Base-by-base conservation (phyloP, 2,797 vertebrate genomes). In the Cheirogaleus major region DNA sequence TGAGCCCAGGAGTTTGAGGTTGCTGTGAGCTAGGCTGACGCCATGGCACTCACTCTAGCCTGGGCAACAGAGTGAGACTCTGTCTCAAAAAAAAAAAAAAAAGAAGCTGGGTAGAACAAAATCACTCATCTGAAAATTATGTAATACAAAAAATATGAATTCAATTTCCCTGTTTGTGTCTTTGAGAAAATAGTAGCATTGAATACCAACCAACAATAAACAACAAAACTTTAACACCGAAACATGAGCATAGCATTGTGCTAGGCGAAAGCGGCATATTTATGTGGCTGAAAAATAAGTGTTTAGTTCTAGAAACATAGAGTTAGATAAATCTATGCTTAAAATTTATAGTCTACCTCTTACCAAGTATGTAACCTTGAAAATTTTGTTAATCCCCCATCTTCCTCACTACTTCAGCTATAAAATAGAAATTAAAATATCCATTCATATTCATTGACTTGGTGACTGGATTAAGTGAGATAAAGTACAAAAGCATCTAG, bases 101-200 rank as follows among this genome's bases (percentile, higher is more conserved):
- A 59, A 30, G 30, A 96, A 89, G 30, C 43, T 76, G 59, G 12
- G 41, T 45, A 35, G 65, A 94, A 43, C 27, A 83, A 90, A 96
- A 87, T 32, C 70, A 92, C 35, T 90, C 50, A 90, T 25, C 83
- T 89, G 78, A 88, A 93, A 95, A 52, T 57, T 70, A 70, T 12
- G 4, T 35, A 87, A 55, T 43, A 7, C 41, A 94, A 95, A 96
- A 93, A 84, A 57, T 52, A 95, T 70, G 45, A 89, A 69, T 88
- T 89, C 41, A 69, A 32, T 61, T 92, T 93, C 59, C 27, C 50
- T 65, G 6, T 69, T 89, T 78, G 67, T 41, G 72, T 76, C 57
- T 94, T 89, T 82, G 55, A 81, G 63, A 87, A 92, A 80, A 75
- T 25, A 75, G 48, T 15, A 81, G 20, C 10, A 76, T 0, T 90